Conservation (phyloP, 2,113 vertebrate species). For the Atrichornis clamosus region DNA sequence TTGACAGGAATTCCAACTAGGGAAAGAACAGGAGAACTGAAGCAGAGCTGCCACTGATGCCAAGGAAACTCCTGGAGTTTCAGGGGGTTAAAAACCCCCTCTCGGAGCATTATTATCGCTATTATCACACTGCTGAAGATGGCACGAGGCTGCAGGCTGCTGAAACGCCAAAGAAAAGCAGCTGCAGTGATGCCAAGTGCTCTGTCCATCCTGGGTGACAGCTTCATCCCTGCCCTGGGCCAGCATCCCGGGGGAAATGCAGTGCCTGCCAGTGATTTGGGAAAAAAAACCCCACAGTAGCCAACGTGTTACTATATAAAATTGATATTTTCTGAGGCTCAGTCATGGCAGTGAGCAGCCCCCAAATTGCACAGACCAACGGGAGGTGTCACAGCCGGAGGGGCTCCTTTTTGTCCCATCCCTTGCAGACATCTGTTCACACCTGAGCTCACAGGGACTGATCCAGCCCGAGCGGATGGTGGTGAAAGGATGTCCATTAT, state of each 20-base stretch:
- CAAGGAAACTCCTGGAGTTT: not conserved
- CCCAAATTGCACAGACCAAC: slow-evolving; percentile 8
- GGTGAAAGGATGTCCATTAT: not conserved
- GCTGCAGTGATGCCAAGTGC: slow-evolving; percentile 52
- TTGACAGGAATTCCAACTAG: not conserved
- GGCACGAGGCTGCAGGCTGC: slow-evolving; percentile 38
- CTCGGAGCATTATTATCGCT: slow-evolving; percentile 30
- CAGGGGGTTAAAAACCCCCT: not conserved
- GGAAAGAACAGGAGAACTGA: not conserved
- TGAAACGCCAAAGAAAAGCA: slow-evolving; percentile 29
- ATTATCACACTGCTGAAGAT: slow-evolving; percentile 57
- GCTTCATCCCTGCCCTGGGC: slow-evolving; percentile 44
- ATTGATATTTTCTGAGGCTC: slow-evolving; percentile 29
- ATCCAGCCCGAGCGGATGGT: not conserved
- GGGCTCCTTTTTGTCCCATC: not conserved
- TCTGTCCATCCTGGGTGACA: slow-evolving; percentile 42
- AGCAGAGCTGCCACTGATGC: not conserved
- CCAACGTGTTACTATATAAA: not conserved
- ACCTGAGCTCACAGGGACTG: not conserved
- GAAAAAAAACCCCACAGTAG: not conserved
- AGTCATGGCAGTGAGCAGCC: slow-evolving; percentile 55
- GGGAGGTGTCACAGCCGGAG: not conserved
- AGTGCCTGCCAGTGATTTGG: slow-evolving; percentile 21
- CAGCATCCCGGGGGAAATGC: not conserved
- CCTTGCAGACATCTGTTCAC: not conserved